Conservation (phyloP, 2,797 vertebrate species). For the Enoplosus armatus region DNA sequence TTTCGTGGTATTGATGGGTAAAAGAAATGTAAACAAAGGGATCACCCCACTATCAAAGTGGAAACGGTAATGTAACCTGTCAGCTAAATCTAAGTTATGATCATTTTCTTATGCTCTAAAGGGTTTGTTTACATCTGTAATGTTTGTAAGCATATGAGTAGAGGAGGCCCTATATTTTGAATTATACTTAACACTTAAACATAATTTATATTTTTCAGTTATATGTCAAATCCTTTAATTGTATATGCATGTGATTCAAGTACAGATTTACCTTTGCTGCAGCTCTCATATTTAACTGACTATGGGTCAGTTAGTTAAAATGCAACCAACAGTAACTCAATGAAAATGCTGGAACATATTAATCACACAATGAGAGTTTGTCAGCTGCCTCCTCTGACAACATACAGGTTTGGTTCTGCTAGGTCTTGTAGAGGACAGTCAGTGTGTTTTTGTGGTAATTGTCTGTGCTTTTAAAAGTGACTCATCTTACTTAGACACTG, state of each 20-base stretch:
- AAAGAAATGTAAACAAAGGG: slow-evolving; percentile 15
- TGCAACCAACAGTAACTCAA: background rate
- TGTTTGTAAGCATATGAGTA: background rate
- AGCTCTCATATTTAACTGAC: slow-evolving; percentile 2
- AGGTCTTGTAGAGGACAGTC: slow-evolving; percentile 44
- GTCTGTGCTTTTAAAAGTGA: slow-evolving; percentile 49
- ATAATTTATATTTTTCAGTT: background rate
- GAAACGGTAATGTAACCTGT: background rate
- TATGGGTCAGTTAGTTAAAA: background rate
- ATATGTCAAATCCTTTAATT: background rate
- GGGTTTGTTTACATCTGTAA: slow-evolving; percentile 2
- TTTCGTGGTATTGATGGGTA: background rate
- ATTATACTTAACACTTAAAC: background rate
- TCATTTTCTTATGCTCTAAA: background rate
- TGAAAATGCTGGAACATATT: slow-evolving; percentile 18
- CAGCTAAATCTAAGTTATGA: background rate
- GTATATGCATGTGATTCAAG: background rate
- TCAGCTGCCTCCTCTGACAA: slow-evolving; percentile 33
- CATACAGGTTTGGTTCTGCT: slow-evolving; percentile 46
- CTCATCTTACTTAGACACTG: slow-evolving; percentile 43
- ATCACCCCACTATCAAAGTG: background rate
- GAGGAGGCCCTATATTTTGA: background rate
- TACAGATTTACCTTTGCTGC: background rate
- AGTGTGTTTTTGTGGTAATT: slow-evolving; percentile 35
- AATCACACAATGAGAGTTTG: slow-evolving; percentile 4